Base-by-base conservation (phyloP, 2,113 vertebrate genomes). In the Marmota monax region DNA sequence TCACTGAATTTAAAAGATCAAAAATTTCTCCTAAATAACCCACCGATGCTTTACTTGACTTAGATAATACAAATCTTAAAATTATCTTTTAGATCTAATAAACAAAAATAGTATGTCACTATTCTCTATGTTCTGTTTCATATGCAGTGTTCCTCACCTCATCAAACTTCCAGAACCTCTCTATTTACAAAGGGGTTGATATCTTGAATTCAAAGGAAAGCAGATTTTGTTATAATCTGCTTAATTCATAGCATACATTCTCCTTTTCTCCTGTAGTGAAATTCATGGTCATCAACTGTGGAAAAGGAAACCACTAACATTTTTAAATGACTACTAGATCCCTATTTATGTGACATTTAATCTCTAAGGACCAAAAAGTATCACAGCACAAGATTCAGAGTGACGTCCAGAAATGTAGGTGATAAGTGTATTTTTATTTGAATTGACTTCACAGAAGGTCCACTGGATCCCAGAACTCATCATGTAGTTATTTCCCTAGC, bases 351-450 rank as follows among this genome's bases (percentile, higher is more conserved):
- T 88, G 76, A 48, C 61, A 32, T 39, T 73, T 88, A 84, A 69
- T 96, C 95, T 95, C 88, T 63, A 61, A 88, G 58, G 76, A 65
- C 53, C 29, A 39, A 69, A 76, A 77, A 53, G 37, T 23, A 86
- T 79, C 76, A 29, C 32, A 78, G 29, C 77, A 72, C 39, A 86
- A 25, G 34, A 79, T 48, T 93, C 87, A 76, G 39, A 56, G 8
- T 88, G 23, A 65, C 7, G 11, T 2, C 3, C 37, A 65, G 25
- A 11, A 79, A 74, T 45, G 14, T n/a, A 72, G 39, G 39, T 95
- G 84, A 96, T 95, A 90, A 94, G 92, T 95, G 58, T 92, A 76
- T 73, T 96, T 96, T 96, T 92, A 82, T 94, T 92, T 92, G 87
- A 92, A 92, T 94, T 96, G 77, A 84, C 83, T 97, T 98, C 72